Evolutionary conservation across 2,888 invertebrate genomes (phyloP).

Genomic region (Volucella inanis): DNA sequence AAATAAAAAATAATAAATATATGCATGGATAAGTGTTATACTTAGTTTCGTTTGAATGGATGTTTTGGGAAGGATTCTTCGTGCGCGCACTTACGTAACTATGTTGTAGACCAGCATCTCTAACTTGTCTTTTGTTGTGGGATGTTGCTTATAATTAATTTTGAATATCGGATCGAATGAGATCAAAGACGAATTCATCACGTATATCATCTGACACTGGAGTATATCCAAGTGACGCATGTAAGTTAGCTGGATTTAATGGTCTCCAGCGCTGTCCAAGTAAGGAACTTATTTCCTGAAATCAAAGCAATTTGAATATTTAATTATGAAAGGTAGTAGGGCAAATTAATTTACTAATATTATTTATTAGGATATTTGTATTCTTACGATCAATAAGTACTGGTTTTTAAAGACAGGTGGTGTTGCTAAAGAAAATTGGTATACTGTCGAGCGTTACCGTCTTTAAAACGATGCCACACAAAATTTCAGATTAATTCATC

Average conservation of each 20-base stretch:
- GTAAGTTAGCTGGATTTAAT: conserved; percentile 78
- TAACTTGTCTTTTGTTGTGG: conserved; percentile 69
- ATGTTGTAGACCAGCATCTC: conserved; percentile 19
- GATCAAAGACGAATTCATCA: conserved; percentile 81
- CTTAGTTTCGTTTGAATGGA: conserved; percentile 32
- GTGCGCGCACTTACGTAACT: conserved; percentile 15
- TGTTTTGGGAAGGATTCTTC: conserved; percentile 33
- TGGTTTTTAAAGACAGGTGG: too few relatives aligned
- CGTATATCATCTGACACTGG: conserved; percentile 81
- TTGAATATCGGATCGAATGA: conserved; percentile 81
- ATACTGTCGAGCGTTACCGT: too few relatives aligned
- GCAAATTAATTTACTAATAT: too few relatives aligned
- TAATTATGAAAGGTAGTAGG: background rate
- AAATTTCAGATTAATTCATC: too few relatives aligned
- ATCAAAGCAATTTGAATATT: background rate
- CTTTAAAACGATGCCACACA: too few relatives aligned
- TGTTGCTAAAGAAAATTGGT: too few relatives aligned
- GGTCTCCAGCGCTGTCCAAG: conserved; percentile 82
- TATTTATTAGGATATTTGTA: too few relatives aligned
- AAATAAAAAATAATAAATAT: conserved; percentile 16
- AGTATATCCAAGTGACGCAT: conserved; percentile 80
- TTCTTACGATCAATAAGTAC: too few relatives aligned
- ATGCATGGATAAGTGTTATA: conserved; percentile 36
- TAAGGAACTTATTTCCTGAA: conserved; percentile 81
- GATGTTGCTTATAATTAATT: conserved; percentile 35